Evolutionary conservation across 2,113 vertebrate species (phyloP), one percentile per base, ranked within the genome.

Genomic region (Aphyosemion australe): DNA sequence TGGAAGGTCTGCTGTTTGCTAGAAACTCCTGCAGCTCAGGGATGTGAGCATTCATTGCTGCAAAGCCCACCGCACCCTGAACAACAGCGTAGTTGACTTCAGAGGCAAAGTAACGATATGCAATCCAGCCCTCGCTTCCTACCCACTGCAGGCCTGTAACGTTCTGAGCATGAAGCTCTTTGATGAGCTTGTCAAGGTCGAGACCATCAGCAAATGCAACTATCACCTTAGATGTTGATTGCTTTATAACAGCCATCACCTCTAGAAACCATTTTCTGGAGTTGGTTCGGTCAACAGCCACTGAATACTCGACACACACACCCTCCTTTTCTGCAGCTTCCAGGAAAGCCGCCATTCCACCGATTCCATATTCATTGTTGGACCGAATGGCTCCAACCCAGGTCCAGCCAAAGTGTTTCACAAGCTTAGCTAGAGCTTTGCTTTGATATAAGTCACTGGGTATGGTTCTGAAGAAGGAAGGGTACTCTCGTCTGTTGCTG

Each of bases 121-220:
- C 91, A 68, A 94, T 90, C 93, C 92, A 94, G 16, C 90, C 91
- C 65, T 94, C 93, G 46, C 90, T 93, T 81, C 92, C 93, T 37
- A 94, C 90, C 93, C 93, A 94, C 71, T 94, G 92, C 21, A 91
- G 78, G 13, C 89, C 91, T 14, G 89, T 91, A 39, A 93, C 87
- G 37, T 92, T 92, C 68, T 93, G 89, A 45, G 64, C 61, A 59
- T 90, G 79, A 26, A 93, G 90, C 82, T 93, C 91, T 60, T 89
- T 86, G 20, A 92, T 74, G 20, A 93, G 91, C 45, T 91, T 89
- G 47, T 92, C 89, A 37, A 93, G 79, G 67, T 93, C 93, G 18
- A 88, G 91, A 16, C 88, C 90, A 56, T 92, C 91, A 48, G 89
- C 87, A 77, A 93, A 93, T 8, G 92, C 92, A 42, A 93, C 91